Percentiles rank a stretch among this genome's conserved stretches.
Evolutionary conservation across 2,113 vertebrate species (phyloP).

Genomic region (Gymnocephalus cernua): DNA sequence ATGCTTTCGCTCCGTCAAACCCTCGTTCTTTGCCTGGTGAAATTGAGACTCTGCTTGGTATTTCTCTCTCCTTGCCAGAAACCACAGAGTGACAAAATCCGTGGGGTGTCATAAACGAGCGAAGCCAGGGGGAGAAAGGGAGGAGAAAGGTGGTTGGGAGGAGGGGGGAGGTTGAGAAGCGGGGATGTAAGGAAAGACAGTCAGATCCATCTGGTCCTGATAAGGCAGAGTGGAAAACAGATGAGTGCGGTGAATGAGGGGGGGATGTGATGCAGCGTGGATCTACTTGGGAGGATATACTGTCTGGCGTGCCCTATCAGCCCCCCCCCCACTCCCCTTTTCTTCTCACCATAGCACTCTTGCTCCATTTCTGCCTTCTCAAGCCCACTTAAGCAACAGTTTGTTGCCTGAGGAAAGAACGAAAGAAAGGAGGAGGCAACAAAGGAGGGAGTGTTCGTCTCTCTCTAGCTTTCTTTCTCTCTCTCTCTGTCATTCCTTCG

Average conservation of each 20-base stretch:
- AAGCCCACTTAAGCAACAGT: slow-evolving; percentile 54
- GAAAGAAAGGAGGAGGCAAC: slow-evolving; percentile 62
- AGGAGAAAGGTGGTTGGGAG: slow-evolving; percentile 60
- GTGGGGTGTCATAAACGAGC: slow-evolving; percentile 89
- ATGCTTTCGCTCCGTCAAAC: slow-evolving; percentile 77
- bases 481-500: slow-evolving; percentile 53
- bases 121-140: slow-evolving; percentile 68
- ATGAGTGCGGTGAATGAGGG: slow-evolving; percentile 85
- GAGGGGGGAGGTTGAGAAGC: slow-evolving; percentile 19
- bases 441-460: slow-evolving; percentile 72
- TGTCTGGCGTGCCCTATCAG: slow-evolving; percentile 72
- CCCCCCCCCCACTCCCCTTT: slow-evolving; percentile 19
- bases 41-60: slow-evolving; percentile 89
- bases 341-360: slow-evolving; percentile 36
- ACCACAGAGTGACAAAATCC: slow-evolving; percentile 96
- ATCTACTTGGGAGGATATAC: slow-evolving; percentile 73
- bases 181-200: slow-evolving; percentile 88
- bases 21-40: slow-evolving; percentile 77
- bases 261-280: slow-evolving; percentile 75
- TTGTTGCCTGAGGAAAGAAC: slow-evolving; percentile 62
- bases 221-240: slow-evolving; percentile 91
- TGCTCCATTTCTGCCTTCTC: slow-evolving; percentile 42
- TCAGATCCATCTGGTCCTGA: slow-evolving; percentile 91
- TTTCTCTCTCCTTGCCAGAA: slow-evolving; percentile 89
- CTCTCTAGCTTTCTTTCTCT: slow-evolving; percentile 51